These are phyloP conservation scores for Caenorhabditis sulstoni DNA, from an alignment of 2,888 invertebrate species.

Conservation along the genomic window DNA sequence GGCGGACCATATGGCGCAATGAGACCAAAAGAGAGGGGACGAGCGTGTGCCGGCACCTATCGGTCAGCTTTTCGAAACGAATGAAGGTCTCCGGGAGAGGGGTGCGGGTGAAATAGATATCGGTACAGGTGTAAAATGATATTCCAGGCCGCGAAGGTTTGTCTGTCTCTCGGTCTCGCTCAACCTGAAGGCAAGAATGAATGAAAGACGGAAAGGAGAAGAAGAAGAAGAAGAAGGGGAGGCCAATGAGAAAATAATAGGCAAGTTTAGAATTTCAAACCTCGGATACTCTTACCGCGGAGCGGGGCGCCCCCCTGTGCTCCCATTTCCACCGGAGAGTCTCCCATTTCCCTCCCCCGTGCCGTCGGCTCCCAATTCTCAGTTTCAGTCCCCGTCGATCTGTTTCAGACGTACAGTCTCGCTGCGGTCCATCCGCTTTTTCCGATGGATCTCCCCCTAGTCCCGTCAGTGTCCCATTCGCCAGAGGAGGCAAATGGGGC, in stretches of 20 bases:
- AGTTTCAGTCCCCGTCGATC: too few relatives aligned
- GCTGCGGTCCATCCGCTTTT: too few relatives aligned
- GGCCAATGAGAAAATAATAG: slow-evolving; percentile 55
- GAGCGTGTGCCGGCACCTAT: too few relatives aligned
- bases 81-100: neutral
- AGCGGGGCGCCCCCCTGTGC: slow-evolving; percentile 6
- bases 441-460: too few relatives aligned
- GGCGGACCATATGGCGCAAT: neutral
- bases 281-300: slow-evolving; percentile 55
- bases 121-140: slow-evolving; percentile 59
- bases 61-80: too few relatives aligned
- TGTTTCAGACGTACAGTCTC: too few relatives aligned
- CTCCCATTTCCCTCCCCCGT: slow-evolving; percentile 30
- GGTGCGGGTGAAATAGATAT: slow-evolving; percentile 45
- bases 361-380: neutral
- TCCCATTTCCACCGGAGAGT: slow-evolving; percentile 23
- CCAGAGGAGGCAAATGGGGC: slow-evolving; percentile 20
- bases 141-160: slow-evolving; percentile 46
- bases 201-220: slow-evolving; percentile 41
- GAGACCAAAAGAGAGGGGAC: neutral
- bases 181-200: slow-evolving; percentile 17
- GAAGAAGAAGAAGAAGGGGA: slow-evolving; percentile 35
- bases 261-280: slow-evolving; percentile 58
- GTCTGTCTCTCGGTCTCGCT: slow-evolving; percentile 23
- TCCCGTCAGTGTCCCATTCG: slow-evolving; percentile 41